Conservation (phyloP, 2,888 invertebrate genomes). For the Drosophila setosimentum region DNA sequence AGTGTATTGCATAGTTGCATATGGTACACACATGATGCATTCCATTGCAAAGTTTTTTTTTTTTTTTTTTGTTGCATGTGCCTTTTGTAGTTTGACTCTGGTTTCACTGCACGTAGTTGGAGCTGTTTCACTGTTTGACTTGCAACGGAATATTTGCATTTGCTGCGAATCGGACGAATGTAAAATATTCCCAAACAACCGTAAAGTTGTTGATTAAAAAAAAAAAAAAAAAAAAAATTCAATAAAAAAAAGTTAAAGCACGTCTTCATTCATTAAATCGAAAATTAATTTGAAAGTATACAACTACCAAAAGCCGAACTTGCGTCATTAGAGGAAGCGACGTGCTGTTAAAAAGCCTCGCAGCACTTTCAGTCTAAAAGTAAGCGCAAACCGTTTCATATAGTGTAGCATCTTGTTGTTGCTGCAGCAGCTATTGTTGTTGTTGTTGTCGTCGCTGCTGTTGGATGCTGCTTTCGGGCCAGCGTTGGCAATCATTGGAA, state of each 20-base stretch:
- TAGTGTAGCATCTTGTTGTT: constrained; percentile 9
- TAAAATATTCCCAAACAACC: background rate
- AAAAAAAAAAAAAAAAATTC: background rate
- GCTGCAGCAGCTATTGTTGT: background rate
- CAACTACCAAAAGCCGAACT: constrained; percentile 2
- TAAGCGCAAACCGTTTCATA: constrained; percentile 7
- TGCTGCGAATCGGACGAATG: background rate
- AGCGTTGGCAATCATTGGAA: constrained; percentile 67
- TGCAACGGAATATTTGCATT: background rate
- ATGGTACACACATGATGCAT: constrained; percentile 73
- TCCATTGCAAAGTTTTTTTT: constrained; percentile 37
- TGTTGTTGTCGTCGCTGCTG: background rate
- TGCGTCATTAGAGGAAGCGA: constrained; percentile 4
- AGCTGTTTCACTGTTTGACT: constrained; percentile 24
- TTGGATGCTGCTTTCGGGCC: constrained; percentile 55
- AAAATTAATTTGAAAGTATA: background rate
- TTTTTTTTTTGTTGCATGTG: constrained; percentile 37
- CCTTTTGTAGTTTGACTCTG: constrained; percentile 28
- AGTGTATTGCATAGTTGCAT: constrained; percentile 69
- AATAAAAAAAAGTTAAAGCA: background rate
- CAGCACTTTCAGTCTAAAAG: background rate
- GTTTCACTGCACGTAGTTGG: constrained; percentile 27
- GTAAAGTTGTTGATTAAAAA: background rate
- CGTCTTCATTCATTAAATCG: constrained; percentile 2
- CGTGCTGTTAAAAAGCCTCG: background rate